Evolutionary conservation across 2,888 invertebrate species (phyloP).

Genomic region (Mythimna lalbum): DNA sequence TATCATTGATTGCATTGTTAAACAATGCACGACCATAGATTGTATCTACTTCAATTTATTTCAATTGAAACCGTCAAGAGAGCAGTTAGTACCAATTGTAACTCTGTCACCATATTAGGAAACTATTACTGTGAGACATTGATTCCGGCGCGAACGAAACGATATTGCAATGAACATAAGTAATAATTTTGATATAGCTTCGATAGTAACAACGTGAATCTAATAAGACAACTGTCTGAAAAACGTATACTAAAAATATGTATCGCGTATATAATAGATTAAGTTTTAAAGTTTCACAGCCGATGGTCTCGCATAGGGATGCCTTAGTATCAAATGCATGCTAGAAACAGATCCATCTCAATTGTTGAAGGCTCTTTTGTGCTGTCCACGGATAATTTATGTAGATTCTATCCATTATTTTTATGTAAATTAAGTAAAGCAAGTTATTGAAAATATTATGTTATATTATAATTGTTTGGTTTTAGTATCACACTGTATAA

Average conservation of each 20-base stretch:
- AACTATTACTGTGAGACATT: slow-evolving; percentile 54
- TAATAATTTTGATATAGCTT: slow-evolving; percentile 41
- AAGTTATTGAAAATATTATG: slow-evolving; percentile 77
- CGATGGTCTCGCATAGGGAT: slow-evolving; percentile 58
- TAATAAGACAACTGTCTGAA: slow-evolving; percentile 71
- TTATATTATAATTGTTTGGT: slow-evolving; percentile 77
- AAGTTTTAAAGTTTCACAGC: slow-evolving; percentile 71
- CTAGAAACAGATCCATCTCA: slow-evolving; percentile 33
- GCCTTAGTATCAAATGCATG: slow-evolving; percentile 38
- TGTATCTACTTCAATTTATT: slow-evolving; percentile 78
- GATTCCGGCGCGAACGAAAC: slow-evolving; percentile 34
- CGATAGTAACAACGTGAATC: slow-evolving; percentile 72
- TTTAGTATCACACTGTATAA: slow-evolving; percentile 83
- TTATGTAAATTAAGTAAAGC: slow-evolving; percentile 76
- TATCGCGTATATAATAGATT: slow-evolving; percentile 73
- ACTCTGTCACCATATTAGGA: slow-evolving; percentile 68
- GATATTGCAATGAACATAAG: slow-evolving; percentile 29
- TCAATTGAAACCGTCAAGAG: slow-evolving; percentile 77
- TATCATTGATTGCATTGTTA: slow-evolving; percentile 65
- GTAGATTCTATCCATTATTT: slow-evolving; percentile 72
- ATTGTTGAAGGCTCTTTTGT: slow-evolving; percentile 44
- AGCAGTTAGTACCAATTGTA: slow-evolving; percentile 75
- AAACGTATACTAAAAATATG: slow-evolving; percentile 80
- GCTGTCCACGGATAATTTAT: slow-evolving; percentile 67
- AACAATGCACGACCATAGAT: slow-evolving; percentile 58